Base-by-base conservation (phyloP, 2,888 invertebrate species). In the Rhyacophila evoluta region DNA sequence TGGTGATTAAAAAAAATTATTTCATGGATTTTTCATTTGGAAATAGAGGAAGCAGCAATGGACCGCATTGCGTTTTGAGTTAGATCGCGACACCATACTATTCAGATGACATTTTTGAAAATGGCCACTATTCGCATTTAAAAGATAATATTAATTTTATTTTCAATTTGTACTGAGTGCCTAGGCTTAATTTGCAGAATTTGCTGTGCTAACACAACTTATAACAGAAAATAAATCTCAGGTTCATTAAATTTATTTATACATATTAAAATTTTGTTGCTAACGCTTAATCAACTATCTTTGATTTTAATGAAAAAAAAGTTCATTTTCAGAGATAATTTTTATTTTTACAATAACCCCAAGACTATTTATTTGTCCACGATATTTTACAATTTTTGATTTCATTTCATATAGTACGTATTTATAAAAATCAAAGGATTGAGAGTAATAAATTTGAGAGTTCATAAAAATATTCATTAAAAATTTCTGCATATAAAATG, bases 111-210 rank as follows among this genome's bases (percentile, higher is more conserved):
- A n/a, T n/a, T n/a, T n/a, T n/a, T n/a, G n/a, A n/a, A n/a, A n/a
- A n/a, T n/a, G n/a, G n/a, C n/a, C n/a, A n/a, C n/a, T n/a, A n/a
- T n/a, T n/a, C n/a, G n/a, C 29, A 69, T 25, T 69, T 69, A 12
- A 29, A 69, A 69, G 19, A 69, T 28, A 25, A 69, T 69, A 69
- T 25, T n/a, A 1, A 25, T 25, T 28, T 69, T 69, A 39, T 39
- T 6, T 69, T 75, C 74, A 74, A 67, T 74, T 74, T 74, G 74
- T 74, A 74, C 74, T 74, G 29, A 19, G 74, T 67, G 15, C 39
- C 39, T 39, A 39, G n/a, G 39, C 39, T 39, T 15, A 39, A 39
- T 6, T 39, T 39, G 39, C 6, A 15, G 39, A n/a, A 15, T 1
- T 12, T 15, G 15, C 39, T 15, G n/a, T n/a, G 12, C 15, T 39